Base-by-base conservation (phyloP, 30 jellyfish, hydroid and myxozoan genomes). In the Aurelia coerulea region DNA sequence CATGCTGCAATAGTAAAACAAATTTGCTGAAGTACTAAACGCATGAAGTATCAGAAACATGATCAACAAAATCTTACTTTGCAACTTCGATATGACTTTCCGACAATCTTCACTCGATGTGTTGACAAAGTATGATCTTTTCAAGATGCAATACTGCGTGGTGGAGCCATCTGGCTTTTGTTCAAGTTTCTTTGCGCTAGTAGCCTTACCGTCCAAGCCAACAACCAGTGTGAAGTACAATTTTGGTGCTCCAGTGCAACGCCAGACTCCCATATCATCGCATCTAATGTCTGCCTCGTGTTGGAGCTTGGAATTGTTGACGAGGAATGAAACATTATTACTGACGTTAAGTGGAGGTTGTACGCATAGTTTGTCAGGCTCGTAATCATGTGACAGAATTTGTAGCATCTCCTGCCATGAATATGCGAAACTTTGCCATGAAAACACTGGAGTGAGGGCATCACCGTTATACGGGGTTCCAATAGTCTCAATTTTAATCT, bases 61-160 rank as follows among this genome's bases (percentile, higher is more conserved):
- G 32, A 62, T 18, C 35, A 17, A 29, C 32, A 5, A 62, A 23
- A 23, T 15, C 18, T 67, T 67, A 67, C 78, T 34, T 67, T 67
- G 78, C 10, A 67, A 34, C 23, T 17, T n/a, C 15, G 50, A 67
- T 4, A 67, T 67, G 23, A 67, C 78, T 67, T 67, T 67, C 8
- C 78, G 78, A 35, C 78, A 67, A 12, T 67, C 78, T 19, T 67
- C 54, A 35, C 78, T 67, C 13, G 78, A 67, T 67, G 78, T 58
- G 58, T 67, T 67, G 18, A 67, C 78, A 35, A 15, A 67, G 54
- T 23, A 67, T n/a, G 54, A 31, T 67, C 78, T 67, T 35, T 23
- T 67, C 78, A 67, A 67, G 51, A 67, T 6, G 18, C 50, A 67
- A 32, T 67, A 35, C 78, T 67, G 51, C 18, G 6, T 19, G 1